These are phyloP conservation scores for Euthynnus affinis DNA, from an alignment of 2,797 vertebrate species.

Conservation along the genomic window DNA sequence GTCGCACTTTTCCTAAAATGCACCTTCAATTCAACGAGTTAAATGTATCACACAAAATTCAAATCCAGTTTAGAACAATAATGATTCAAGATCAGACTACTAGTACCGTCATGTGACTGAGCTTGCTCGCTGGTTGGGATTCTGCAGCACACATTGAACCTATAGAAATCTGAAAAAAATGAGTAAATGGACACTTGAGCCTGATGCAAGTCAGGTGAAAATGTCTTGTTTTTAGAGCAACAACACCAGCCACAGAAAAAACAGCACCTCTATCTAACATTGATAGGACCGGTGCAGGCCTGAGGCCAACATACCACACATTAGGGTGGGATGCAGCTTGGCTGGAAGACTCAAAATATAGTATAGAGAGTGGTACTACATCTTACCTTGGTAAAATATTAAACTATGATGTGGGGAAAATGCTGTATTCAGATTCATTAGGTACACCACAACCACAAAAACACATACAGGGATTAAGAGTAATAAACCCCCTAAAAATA, in stretches of 20 bases:
- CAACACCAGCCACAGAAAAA: not conserved
- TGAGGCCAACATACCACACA: not conserved
- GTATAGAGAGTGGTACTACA: not conserved
- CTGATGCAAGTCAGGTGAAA: not conserved
- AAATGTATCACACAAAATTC: not conserved
- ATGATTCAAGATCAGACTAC: no score
- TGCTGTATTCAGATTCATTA: slow-evolving; percentile 12
- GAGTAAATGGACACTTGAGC: not conserved
- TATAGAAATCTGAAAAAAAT: not conserved
- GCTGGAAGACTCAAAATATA: not conserved
- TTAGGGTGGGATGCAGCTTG: not conserved
- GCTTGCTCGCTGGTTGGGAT: not conserved
- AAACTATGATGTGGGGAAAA: not conserved
- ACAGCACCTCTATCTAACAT: not conserved
- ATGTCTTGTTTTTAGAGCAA: not conserved
- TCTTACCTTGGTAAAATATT: not conserved
- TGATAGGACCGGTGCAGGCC: not conserved
- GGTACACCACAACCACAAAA: slow-evolving; percentile 11
- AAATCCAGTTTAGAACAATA: no score
- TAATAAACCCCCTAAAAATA: slow-evolving; percentile 22
- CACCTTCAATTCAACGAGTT: slow-evolving; percentile 7
- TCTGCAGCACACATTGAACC: not conserved
- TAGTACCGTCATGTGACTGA: not conserved
- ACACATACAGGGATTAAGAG: slow-evolving; percentile 33
- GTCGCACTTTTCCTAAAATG: not conserved